Evolutionary conservation across 1,140 invertebrate species (phyloP).

Genomic region (Ericerus pela): DNA sequence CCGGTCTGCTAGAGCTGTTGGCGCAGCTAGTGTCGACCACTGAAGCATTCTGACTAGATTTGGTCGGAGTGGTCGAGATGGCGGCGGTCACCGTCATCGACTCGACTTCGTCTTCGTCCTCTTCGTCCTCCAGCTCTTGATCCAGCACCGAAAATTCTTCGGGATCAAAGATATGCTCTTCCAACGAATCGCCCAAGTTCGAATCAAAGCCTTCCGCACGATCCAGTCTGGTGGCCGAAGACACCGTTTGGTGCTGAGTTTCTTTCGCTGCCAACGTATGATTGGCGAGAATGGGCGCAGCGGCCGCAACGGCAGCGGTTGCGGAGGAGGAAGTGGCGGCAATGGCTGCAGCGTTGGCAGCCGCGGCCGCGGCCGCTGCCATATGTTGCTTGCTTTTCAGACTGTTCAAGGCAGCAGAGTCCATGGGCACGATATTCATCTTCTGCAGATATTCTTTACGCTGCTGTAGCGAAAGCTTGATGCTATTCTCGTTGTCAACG

Average conservation of each 20-base stretch:
- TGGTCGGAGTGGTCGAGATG: no score
- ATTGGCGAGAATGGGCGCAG: background rate
- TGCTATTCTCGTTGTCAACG: background rate
- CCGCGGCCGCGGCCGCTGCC: background rate
- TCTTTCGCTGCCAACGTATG: no score
- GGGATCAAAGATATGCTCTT: background rate
- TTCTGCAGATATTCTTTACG: constrained; percentile 7
- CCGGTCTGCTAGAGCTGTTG: constrained; percentile 45
- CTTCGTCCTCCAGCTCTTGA: background rate
- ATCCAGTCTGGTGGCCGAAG: no score
- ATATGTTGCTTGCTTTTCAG: background rate
- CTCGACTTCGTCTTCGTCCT: background rate
- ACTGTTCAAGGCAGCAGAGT: background rate
- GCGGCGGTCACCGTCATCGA: no score
- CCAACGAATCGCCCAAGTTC: background rate
- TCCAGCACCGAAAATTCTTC: background rate
- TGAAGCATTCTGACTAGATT: background rate
- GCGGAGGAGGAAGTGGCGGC: background rate
- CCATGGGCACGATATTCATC: constrained; percentile 2
- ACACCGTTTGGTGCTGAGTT: no score
- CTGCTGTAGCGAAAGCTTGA: background rate
- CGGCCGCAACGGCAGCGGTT: background rate
- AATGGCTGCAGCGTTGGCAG: no score
- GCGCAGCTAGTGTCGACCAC: constrained; percentile 33
- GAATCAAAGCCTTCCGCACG: no score